Conservation (phyloP, 1,140 invertebrate genomes). For the Drosophila guanche region DNA sequence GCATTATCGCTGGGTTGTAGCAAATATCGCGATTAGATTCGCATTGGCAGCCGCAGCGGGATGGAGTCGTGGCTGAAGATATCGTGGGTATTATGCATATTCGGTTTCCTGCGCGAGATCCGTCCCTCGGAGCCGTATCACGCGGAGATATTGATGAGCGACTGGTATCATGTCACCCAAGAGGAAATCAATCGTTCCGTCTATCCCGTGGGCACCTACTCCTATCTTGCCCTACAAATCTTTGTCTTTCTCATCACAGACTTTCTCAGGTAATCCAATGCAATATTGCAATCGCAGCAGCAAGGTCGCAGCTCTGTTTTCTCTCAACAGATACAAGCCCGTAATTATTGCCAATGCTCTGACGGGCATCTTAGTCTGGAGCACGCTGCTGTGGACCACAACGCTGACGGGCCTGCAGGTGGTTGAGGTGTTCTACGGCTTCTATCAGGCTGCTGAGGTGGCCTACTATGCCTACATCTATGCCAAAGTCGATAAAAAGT, state of each 20-base stretch:
- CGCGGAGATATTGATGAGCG: slow-evolving; percentile 88
- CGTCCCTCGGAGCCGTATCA: slow-evolving; percentile 91
- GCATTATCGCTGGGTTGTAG: slow-evolving; percentile 3
- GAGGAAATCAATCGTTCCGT: slow-evolving; percentile 85
- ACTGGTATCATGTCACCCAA: slow-evolving; percentile 88
- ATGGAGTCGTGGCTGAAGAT: slow-evolving; percentile 86
- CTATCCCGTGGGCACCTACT: slow-evolving; percentile 91
- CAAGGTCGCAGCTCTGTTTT: neutral
- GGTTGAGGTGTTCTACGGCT: slow-evolving; percentile 89
- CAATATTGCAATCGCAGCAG: neutral
- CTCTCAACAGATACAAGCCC: slow-evolving; percentile 89
- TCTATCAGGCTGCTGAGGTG: slow-evolving; percentile 94
- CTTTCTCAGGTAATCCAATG: slow-evolving; percentile 85
- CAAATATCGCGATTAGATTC: slow-evolving; percentile 52
- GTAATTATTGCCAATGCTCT: slow-evolving; percentile 90
- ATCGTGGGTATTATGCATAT: slow-evolving; percentile 88
- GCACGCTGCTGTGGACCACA: slow-evolving; percentile 88
- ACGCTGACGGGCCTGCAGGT: slow-evolving; percentile 87
- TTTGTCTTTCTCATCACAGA: slow-evolving; percentile 92
- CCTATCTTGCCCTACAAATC: slow-evolving; percentile 88
- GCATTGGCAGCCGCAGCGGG: slow-evolving; percentile 24
- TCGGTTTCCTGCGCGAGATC: slow-evolving; percentile 92
- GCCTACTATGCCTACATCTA: slow-evolving; percentile 97
- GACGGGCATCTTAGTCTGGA: slow-evolving; percentile 89
- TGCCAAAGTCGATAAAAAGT: slow-evolving; percentile 91